Conservation (phyloP, 2,113 vertebrate genomes). For the Panurus biarmicus region DNA sequence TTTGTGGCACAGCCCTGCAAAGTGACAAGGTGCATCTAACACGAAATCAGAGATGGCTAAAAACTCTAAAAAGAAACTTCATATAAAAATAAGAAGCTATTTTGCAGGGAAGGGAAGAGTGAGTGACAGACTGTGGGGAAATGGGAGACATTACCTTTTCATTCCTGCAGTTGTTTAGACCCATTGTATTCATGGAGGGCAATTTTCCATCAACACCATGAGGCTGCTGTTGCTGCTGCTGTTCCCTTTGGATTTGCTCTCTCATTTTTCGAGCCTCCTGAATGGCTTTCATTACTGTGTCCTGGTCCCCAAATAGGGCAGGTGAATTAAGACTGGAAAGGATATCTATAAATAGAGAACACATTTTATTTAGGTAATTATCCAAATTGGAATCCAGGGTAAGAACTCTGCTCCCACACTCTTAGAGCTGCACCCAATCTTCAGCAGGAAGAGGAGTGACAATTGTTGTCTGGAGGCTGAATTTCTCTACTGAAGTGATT, state of each 20-base stretch:
- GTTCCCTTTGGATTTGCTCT: constrained; percentile 91
- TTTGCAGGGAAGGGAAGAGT: not conserved
- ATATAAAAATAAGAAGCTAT: not conserved
- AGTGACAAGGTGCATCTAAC: not conserved
- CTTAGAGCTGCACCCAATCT: not conserved
- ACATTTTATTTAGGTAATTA: not conserved
- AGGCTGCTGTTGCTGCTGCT: constrained; percentile 83
- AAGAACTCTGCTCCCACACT: not conserved
- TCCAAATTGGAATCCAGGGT: not conserved
- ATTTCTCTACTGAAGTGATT: not conserved
- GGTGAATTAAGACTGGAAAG: constrained; percentile 98
- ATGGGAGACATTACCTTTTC: constrained; percentile 83
- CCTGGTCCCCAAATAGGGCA: constrained; percentile 96
- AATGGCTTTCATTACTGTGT: constrained; percentile 99
- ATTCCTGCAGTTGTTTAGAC: constrained; percentile 91
- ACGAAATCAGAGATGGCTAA: not conserved
- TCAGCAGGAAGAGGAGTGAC: not conserved
- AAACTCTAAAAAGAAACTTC: not conserved
- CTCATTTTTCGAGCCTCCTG: constrained; percentile 99
- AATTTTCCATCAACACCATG: constrained; percentile 91
- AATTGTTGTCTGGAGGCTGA: not conserved
- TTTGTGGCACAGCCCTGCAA: not conserved
- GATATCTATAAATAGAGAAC: constrained; percentile 80
- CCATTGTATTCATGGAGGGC: constrained; percentile 84
- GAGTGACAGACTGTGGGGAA: not conserved